Base-by-base conservation (phyloP, 2,888 invertebrate species). In the Byasa hedistus region DNA sequence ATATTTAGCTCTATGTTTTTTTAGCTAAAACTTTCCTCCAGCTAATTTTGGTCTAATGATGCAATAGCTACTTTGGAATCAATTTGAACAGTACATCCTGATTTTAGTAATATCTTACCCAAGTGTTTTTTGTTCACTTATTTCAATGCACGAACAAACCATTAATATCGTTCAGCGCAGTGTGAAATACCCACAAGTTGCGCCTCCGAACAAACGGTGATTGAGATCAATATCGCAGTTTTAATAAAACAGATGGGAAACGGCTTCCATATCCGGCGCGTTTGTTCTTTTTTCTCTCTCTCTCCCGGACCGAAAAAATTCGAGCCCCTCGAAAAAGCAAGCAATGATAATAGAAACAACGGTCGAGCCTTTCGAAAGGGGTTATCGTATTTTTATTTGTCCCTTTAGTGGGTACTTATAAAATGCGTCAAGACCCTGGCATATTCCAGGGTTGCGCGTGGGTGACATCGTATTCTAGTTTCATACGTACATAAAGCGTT, bases 271-370 rank as follows among this genome's bases (percentile, higher is more conserved):
- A 89, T 90, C 89, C 89, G 87, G 85, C 74, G 75, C 71, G 70
- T 71, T 81, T 79, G 82, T 82, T 82, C 81, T 80, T 85, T 86
- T 87, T 89, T 87, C 51, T 21, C 21, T 39, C 39, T 15, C 39
- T 86, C 78, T 76, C 78, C 75, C 74, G 76, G 48, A n/a, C 56
- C 56, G 55, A 59, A 83, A 85, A 86, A 85, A 85, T 77, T 71
- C 71, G 72, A 74, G 73, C 82, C 85, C 87, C 84, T 86, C 82
- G 82, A 81, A 86, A 85, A 84, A 80, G 80, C 87, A 84, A 80
- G 79, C 87, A 83, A 83, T 87, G 87, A 89, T 90, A 89, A 89
- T 88, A 89, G 87, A 90, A 87, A 87, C 87, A 88, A 88, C 86
- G 83, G 83, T 78, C 82, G 80, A 79, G 77, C 56, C 66, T 63